Evolutionary conservation across 2,888 invertebrate genomes (phyloP), one percentile per base, ranked within the genome.

Genomic region (Lysandra coridon): DNA sequence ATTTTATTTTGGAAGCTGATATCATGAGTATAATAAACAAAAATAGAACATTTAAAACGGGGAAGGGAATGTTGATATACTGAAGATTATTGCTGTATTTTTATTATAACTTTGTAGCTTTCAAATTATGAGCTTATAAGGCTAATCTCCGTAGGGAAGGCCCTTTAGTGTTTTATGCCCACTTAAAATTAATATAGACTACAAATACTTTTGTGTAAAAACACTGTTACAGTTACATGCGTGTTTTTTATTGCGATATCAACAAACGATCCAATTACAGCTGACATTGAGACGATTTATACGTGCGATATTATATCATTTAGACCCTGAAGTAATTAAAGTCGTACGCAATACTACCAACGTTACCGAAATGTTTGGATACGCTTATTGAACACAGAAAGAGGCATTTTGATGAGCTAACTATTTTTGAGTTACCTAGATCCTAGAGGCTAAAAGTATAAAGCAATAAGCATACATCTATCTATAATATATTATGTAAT

Each of bases 241-340:
- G 69, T 69, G 69, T 69, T 69, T 69, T 49, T 69, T 69, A 69
- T 69, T 69, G 69, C 69, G 69, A 33, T 69, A 69, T 37, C 64
- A 30, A 69, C 33, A 69, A 69, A 37, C 69, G 69, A 69, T 69
- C 69, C 69, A 69, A 69, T 69, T 69, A 69, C 69, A 69, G 33
- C 14, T 69, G 69, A 69, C 69, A 69, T 69, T 69, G 69, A 69
- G 69, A 69, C 69, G 69, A 69, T 69, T 33, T 69, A 69, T 69
- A 69, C 33, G 69, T 53, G 57, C 76, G 33, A 76, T 33, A 33
- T 53, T 57, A 53, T 53, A 53, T 76, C 53, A 76, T 76, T 57
- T 76, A 75, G 75, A 75, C 75, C 76, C 53, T 53, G 76, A 53
- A 57, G 33, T 76, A 76, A 76, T 76, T 76, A 76, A 76, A 53